Conservation (phyloP, 2,888 invertebrate species). For the Caenorhabditis drosophilae region DNA sequence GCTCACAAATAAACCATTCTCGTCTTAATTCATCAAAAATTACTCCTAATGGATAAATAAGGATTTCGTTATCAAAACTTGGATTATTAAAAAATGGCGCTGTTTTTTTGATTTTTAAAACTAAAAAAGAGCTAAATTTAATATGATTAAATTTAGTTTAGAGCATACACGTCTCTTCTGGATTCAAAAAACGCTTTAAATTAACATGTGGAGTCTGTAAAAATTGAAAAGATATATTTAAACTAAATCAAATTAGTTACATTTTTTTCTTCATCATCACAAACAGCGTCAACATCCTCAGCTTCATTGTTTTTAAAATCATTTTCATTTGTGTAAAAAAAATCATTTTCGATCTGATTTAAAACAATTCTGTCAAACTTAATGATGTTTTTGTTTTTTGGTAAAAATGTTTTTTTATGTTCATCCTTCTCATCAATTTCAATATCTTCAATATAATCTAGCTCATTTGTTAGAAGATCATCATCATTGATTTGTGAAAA, state of each 20-base stretch:
- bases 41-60: slow-evolving; percentile 28
- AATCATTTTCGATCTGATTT: too few species aligned
- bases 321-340: too few species aligned
- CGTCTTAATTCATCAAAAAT: slow-evolving; percentile 18
- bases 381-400: too few species aligned
- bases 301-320: background rate
- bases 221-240: too few species aligned
- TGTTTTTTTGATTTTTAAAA: background rate
- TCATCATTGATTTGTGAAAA: too few species aligned
- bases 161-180: background rate
- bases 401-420: too few species aligned
- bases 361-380: too few species aligned
- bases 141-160: background rate
- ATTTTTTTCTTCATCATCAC: background rate
- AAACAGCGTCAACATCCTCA: background rate
- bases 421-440: too few species aligned
- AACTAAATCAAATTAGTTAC: background rate
- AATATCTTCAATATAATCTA: too few species aligned
- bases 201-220: too few species aligned
- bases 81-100: background rate
- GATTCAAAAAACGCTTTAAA: background rate
- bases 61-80: background rate
- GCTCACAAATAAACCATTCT: slow-evolving; percentile 19
- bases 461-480: too few species aligned
- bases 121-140: background rate